Percentiles rank a stretch among this genome's conserved stretches.
Conservation (phyloP, 2,113 vertebrate species). For the Pholis gunnellus region DNA sequence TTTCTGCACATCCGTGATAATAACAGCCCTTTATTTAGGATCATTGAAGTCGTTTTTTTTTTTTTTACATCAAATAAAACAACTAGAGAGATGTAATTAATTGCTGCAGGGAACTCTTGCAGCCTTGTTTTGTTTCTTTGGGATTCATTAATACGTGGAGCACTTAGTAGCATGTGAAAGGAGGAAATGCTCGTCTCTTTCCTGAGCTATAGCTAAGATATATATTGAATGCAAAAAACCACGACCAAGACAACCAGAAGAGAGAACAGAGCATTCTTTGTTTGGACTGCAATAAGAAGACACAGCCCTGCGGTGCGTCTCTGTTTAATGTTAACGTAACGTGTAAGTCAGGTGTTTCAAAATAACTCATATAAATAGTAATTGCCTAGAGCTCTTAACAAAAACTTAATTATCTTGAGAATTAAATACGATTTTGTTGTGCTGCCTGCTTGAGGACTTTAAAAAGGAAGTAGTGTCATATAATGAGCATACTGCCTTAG, state of each 20-base stretch:
- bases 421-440: neutral
- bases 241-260: conserved; percentile 18
- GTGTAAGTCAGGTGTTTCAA: neutral
- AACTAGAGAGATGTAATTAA: conserved; percentile 43
- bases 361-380: neutral
- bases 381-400: neutral
- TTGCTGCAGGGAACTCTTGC: conserved; percentile 31
- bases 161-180: conserved; percentile 37
- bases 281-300: conserved; percentile 6
- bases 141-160: conserved; percentile 45
- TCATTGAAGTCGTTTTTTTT: conserved; percentile 1
- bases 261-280: conserved; percentile 13
- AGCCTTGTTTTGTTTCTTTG: conserved; percentile 47
- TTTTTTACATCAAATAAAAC: conserved; percentile 24
- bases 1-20: conserved; percentile 24
- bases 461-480: neutral
- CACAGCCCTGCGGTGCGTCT: neutral
- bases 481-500: neutral
- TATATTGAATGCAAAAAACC: neutral
- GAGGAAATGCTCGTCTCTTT: conserved; percentile 34
- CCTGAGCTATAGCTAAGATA: conserved; percentile 18
- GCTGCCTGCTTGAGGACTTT: neutral
- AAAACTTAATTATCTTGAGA: neutral
- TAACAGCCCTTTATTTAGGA: conserved; percentile 35
- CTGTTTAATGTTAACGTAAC: neutral